These are phyloP conservation scores for Pygoscelis antarcticus DNA, from an alignment of 2,113 vertebrate genomes.

Conservation along the genomic window DNA sequence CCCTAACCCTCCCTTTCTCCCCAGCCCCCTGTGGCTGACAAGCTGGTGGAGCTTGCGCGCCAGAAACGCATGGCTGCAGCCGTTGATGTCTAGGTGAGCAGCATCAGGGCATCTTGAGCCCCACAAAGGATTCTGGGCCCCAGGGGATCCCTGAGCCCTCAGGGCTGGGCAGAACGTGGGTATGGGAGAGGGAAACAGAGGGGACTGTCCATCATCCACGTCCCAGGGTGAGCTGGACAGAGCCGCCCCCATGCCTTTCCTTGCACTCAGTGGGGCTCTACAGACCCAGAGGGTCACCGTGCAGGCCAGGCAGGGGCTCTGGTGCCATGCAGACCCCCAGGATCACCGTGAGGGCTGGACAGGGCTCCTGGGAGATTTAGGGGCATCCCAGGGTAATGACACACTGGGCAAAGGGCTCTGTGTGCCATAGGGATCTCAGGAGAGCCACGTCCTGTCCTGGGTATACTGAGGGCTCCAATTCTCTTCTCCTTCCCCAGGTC, in stretches of 20 bases:
- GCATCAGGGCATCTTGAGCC: neutral
- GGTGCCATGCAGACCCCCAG: neutral
- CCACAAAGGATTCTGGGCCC: neutral
- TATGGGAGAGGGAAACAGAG: neutral
- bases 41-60: accelerated
- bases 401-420: neutral
- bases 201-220: too few species aligned
- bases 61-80: neutral
- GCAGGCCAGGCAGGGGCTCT: neutral
- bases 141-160: too few species aligned
- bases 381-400: neutral
- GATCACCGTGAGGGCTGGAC: too few species aligned
- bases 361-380: neutral
- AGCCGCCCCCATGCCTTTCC: neutral
- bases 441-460: neutral
- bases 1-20: neutral
- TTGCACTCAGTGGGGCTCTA: neutral
- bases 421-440: neutral
- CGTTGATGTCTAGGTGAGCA: neutral
- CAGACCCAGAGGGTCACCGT: neutral
- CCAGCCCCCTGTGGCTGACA: neutral
- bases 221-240: neutral
- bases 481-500: neutral
- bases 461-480: neutral
- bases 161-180: neutral